These are phyloP conservation scores for Siniperca scherzeri DNA, from an alignment of 2,797 vertebrate species.

Conservation along the genomic window DNA sequence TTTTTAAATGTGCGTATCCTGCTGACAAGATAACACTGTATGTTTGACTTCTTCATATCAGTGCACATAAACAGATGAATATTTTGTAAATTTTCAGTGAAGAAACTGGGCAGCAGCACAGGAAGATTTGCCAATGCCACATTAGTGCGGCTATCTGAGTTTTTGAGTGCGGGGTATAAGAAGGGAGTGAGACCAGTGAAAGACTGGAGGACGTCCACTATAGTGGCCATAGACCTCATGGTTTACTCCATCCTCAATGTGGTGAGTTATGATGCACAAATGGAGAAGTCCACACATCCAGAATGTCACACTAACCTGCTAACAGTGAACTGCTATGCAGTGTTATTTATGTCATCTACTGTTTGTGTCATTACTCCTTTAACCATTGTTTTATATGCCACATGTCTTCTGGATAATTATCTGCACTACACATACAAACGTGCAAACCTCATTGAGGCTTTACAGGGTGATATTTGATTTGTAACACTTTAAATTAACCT, in stretches of 20 bases:
- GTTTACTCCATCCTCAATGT: conserved; percentile 96
- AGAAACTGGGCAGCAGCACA: conserved; percentile 61
- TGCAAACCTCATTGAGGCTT: not conserved
- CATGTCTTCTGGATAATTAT: not conserved
- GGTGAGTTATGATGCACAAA: conserved; percentile 83
- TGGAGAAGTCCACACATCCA: not conserved
- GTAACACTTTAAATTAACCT: not conserved
- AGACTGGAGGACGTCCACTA: conserved; percentile 93
- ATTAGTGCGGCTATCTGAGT: conserved; percentile 87
- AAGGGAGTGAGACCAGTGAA: conserved; percentile 92
- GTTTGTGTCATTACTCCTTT: not conserved
- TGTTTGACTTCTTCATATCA: not conserved
- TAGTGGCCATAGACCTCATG: conserved; percentile 93
- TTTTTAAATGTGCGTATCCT: not conserved
- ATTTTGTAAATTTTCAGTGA: conserved; percentile 67
- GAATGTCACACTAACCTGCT: not conserved
- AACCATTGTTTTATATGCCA: not conserved
- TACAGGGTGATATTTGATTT: not conserved
- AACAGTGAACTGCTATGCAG: not conserved
- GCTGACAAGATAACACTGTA: not conserved
- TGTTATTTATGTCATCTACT: not conserved
- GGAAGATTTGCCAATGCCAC: conserved; percentile 82
- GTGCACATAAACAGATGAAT: not conserved
- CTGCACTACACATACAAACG: not conserved
- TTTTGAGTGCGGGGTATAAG: conserved; percentile 89